Conservation (phyloP, 2,888 invertebrate genomes). For the Pedicia rivosa region DNA sequence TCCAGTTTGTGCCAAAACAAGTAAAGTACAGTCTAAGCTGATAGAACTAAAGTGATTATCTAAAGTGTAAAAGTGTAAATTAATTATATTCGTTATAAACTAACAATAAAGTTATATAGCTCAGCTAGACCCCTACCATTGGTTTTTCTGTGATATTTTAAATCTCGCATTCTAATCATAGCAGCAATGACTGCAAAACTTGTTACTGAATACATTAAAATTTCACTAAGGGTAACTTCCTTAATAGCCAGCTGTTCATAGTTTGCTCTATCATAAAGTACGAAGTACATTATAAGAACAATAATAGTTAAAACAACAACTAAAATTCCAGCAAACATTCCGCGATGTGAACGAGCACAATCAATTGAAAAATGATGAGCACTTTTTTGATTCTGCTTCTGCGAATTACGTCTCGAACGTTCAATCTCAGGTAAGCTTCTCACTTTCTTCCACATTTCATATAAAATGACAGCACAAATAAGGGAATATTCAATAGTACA, state of each 20-base stretch:
- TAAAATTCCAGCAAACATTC: conserved; percentile 58
- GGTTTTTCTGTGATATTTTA: conserved; percentile 39
- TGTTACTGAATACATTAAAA: conserved; percentile 54
- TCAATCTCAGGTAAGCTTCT: conserved; percentile 38
- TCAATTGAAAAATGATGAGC: conserved; percentile 61
- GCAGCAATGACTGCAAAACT: conserved; percentile 45
- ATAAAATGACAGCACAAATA: conserved; percentile 76
- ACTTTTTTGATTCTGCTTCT: conserved; percentile 24
- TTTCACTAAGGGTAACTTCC: conserved; percentile 61
- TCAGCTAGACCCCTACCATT: conserved; percentile 32
- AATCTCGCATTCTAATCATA: conserved; percentile 44
- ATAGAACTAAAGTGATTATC: conserved; percentile 21
- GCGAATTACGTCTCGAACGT: conserved; percentile 25
- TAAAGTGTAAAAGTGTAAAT: background rate
- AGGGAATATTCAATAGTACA: conserved; percentile 82
- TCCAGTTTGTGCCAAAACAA: conserved; percentile 77
- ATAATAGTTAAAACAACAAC: conserved; percentile 71
- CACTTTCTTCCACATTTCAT: conserved; percentile 84
- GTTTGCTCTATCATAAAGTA: conserved; percentile 47
- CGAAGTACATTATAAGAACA: conserved; percentile 80
- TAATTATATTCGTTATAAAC: background rate
- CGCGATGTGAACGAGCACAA: conserved; percentile 68
- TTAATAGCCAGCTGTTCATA: conserved; percentile 49
- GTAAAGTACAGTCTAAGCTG: conserved; percentile 56
- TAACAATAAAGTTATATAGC: background rate